Evolutionary conservation across 2,888 invertebrate species (phyloP).

Genomic region (Trachelus stipa): DNA sequence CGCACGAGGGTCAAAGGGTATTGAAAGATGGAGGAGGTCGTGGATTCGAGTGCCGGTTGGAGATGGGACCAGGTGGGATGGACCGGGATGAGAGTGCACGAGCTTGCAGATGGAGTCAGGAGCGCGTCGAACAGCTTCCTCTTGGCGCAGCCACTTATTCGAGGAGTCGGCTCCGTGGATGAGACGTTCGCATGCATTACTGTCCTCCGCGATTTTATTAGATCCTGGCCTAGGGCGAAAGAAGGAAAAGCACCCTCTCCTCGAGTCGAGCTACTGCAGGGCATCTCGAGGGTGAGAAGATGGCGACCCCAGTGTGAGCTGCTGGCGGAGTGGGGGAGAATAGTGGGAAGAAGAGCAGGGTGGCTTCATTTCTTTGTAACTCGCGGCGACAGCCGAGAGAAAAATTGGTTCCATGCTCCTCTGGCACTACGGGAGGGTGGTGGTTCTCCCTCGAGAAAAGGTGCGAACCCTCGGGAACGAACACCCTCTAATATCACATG

Average conservation of each 20-base stretch:
- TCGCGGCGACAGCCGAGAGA: conserved; percentile 59
- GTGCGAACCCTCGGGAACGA: conserved; percentile 15
- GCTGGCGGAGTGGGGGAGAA: conserved; percentile 12
- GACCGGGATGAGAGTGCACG: neutral
- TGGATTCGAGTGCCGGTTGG: too few species aligned
- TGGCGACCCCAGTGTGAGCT: too few species aligned
- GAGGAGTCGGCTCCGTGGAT: neutral
- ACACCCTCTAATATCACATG: conserved; percentile 61
- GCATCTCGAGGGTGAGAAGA: neutral
- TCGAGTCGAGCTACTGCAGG: neutral
- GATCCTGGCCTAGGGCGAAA: conserved; percentile 8
- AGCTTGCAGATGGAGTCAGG: neutral
- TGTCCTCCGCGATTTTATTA: conserved; percentile 24
- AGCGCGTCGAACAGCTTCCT: neutral
- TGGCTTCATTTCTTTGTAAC: conserved; percentile 58
- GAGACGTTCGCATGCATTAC: conserved; percentile 19
- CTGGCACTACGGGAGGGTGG: neutral
- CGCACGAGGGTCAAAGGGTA: neutral
- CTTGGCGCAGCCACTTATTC: neutral
- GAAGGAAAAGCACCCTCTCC: neutral
- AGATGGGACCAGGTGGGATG: neutral
- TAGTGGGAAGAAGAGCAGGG: conserved; percentile 24
- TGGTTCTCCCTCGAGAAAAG: conserved; percentile 4
- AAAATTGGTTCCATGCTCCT: conserved; percentile 55
- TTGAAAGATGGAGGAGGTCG: neutral